A percentile compares a stretch with the other conserved stretches of the same genome.
phyloP scores from a whole-genome alignment of 2,797 vertebrate species.

The Poecile montanus region DNA sequence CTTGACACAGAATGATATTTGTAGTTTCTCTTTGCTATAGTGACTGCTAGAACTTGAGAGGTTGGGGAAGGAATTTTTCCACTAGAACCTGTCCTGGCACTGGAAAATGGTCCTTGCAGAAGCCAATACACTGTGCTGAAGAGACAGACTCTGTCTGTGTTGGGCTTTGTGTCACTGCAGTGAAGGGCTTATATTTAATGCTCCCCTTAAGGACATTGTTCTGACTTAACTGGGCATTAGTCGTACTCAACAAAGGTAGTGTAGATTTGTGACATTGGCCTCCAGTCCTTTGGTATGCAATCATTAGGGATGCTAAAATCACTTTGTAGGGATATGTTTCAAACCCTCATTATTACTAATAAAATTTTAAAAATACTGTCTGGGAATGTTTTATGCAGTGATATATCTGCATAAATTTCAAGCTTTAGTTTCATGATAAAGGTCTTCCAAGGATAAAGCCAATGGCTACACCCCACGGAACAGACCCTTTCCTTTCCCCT shows the following conservation, averaged over 20 bases:
- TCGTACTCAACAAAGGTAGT: not conserved
- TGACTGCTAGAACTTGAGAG: not conserved
- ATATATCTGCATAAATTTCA: not conserved
- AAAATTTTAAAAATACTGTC: not conserved
- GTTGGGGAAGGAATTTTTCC: not conserved
- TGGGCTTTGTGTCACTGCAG: not conserved
- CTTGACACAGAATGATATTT: not conserved
- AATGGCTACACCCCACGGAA: not conserved
- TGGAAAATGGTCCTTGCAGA: not conserved
- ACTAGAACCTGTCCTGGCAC: not conserved
- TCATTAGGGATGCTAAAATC: not conserved
- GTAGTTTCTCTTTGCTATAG: not conserved
- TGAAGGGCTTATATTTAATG: not conserved
- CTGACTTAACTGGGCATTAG: not conserved
- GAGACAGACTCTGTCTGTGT: not conserved
- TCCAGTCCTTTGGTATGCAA: not conserved
- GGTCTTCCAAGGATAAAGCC: not conserved
- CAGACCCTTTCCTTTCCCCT: not conserved
- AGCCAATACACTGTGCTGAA: not conserved
- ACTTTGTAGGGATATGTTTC: not conserved
- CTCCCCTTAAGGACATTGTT: not conserved
- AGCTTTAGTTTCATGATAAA: not conserved
- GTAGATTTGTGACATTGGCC: not conserved
- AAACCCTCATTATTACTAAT: not conserved
- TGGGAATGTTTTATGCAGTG: not conserved